Conservation (phyloP, 2,888 invertebrate species). For the Plagiodera versicolora region DNA sequence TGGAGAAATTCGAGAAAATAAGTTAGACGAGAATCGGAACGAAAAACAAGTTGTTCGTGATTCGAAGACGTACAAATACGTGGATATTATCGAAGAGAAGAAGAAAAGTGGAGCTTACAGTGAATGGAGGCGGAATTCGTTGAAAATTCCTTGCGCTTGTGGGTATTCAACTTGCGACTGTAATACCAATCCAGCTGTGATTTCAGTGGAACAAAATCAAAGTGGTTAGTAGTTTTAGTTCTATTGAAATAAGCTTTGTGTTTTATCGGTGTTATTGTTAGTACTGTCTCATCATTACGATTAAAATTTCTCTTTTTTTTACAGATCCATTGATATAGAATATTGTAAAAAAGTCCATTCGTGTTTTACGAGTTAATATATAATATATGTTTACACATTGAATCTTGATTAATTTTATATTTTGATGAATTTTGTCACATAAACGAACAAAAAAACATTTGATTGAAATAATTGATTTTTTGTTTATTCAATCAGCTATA, state of each 20-base stretch:
- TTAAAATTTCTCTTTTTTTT: too few species aligned
- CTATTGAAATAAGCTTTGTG: neutral
- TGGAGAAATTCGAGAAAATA: neutral
- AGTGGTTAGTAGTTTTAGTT: neutral
- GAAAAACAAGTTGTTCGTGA: neutral
- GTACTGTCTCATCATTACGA: too few species aligned
- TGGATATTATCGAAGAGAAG: slow-evolving; percentile 32
- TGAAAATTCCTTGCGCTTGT: slow-evolving; percentile 24
- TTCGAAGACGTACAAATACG: slow-evolving; percentile 21
- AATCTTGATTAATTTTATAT: too few species aligned
- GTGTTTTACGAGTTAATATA: too few species aligned
- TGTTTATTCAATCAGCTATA: too few species aligned
- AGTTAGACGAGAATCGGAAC: neutral
- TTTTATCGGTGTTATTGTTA: too few species aligned
- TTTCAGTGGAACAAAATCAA: neutral
- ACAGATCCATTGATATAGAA: too few species aligned
- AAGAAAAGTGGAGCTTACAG: slow-evolving; percentile 27
- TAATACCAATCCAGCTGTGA: slow-evolving; percentile 30
- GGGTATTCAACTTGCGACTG: slow-evolving; percentile 25
- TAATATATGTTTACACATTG: too few species aligned
- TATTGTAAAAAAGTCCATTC: too few species aligned
- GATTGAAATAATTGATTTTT: too few species aligned
- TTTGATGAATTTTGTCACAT: too few species aligned
- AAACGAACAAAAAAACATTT: too few species aligned
- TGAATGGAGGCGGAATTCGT: slow-evolving; percentile 31